Conservation (phyloP, 2,888 invertebrate genomes). For the Disparrhopalites patrizii region DNA sequence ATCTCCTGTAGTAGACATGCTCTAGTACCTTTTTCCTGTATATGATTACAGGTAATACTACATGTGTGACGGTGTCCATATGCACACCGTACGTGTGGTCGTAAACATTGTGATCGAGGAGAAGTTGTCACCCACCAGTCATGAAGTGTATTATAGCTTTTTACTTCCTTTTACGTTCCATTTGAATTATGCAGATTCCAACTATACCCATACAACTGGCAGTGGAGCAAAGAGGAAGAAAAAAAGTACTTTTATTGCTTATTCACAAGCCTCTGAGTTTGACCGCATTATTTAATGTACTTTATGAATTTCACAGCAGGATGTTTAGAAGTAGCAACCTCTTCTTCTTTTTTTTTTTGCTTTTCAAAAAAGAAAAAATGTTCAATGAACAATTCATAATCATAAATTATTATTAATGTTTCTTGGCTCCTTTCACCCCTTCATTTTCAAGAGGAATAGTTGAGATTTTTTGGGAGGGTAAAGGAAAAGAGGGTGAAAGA, state of each 20-base stretch:
- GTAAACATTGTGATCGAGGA: background rate
- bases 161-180: conserved; percentile 15
- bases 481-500: too few relatives aligned
- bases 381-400: background rate
- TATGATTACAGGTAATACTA: too few relatives aligned
- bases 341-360: background rate
- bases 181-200: conserved; percentile 25
- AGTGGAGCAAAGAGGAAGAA: conserved; percentile 2
- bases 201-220: background rate
- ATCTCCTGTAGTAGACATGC: too few relatives aligned
- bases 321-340: conserved; percentile 7
- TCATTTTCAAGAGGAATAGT: too few relatives aligned
- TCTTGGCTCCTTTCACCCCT: background rate
- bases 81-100: background rate
- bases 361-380: background rate
- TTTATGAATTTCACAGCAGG: conserved; percentile 32
- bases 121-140: conserved; percentile 1
- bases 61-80: too few relatives aligned
- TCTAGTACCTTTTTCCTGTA: too few relatives aligned
- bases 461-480: too few relatives aligned
- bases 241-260: background rate
- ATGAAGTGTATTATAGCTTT: background rate
- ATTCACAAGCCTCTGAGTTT: conserved; percentile 28
- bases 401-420: background rate
- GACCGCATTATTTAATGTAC: conserved; percentile 43